These are phyloP conservation scores for Cephus sareptanus DNA, from an alignment of 2,888 invertebrate species.

Conservation along the genomic window DNA sequence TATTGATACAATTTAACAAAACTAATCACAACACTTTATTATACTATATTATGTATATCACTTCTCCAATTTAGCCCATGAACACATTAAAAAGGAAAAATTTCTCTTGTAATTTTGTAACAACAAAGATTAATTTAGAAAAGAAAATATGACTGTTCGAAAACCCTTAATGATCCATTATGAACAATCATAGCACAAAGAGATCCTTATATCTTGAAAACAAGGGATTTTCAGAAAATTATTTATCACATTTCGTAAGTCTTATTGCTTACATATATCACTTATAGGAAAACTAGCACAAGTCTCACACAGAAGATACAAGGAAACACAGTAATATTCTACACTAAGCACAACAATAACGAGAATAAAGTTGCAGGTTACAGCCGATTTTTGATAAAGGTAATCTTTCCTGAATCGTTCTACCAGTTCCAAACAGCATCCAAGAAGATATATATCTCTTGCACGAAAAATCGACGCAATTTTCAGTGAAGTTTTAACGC, in stretches of 20 bases:
- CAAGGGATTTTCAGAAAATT: neutral
- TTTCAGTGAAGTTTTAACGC: neutral
- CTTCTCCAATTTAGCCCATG: neutral
- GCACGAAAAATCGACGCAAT: neutral
- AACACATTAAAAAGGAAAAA: neutral
- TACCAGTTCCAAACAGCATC: neutral
- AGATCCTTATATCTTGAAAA: neutral
- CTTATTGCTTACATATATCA: neutral
- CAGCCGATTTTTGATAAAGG: neutral
- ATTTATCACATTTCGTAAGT: neutral
- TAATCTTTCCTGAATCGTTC: neutral
- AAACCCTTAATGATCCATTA: neutral
- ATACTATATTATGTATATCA: neutral
- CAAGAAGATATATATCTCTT: neutral
- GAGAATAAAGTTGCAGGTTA: neutral
- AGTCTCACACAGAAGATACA: neutral
- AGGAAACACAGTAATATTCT: neutral
- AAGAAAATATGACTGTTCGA: neutral
- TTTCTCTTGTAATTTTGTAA: neutral
- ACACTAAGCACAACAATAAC: neutral
- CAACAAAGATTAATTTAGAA: neutral
- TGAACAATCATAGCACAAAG: neutral
- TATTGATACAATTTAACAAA: neutral
- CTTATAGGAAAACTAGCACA: neutral
- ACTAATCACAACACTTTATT: neutral